phyloP scores from a whole-genome alignment of 2,888 invertebrate genomes.

The Trilocha varians region DNA sequence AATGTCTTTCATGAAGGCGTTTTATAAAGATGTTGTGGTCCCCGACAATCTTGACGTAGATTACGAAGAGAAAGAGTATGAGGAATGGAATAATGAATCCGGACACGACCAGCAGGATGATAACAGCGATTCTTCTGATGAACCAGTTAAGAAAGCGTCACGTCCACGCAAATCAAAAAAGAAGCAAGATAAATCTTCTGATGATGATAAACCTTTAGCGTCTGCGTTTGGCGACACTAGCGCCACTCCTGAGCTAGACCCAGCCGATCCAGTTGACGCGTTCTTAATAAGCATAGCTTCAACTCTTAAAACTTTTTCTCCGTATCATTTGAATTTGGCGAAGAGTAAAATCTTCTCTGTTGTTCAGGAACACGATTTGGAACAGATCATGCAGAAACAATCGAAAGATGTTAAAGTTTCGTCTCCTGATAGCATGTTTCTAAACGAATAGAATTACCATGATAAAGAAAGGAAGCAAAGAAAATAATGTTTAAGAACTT shows the following conservation, averaged over 20 bases:
- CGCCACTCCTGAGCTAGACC: constrained; percentile 34
- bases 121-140: constrained; percentile 30
- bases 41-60: constrained; percentile 23
- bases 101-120: constrained; percentile 11
- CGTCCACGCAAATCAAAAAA: constrained; percentile 15
- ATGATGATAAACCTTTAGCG: constrained; percentile 20
- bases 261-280: constrained; percentile 52
- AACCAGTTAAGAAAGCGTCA: constrained; percentile 17
- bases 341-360: constrained; percentile 62
- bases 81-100: constrained; percentile 17
- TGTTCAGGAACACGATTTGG: constrained; percentile 61
- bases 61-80: constrained; percentile 25
- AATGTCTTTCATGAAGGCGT: constrained; percentile 46
- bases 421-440: constrained; percentile 23
- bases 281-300: constrained; percentile 57
- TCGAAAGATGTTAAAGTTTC: constrained; percentile 30
- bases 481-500: neutral
- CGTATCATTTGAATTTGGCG: constrained; percentile 60
- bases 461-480: no score
- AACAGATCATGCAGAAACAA: constrained; percentile 54
- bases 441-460: constrained; percentile 12
- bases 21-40: constrained; percentile 43
- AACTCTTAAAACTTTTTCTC: constrained; percentile 52
- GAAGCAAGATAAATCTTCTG: constrained; percentile 7
- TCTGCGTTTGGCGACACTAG: constrained; percentile 22